Conservation (phyloP, 2,888 invertebrate genomes). For the Eulithis prunata region DNA sequence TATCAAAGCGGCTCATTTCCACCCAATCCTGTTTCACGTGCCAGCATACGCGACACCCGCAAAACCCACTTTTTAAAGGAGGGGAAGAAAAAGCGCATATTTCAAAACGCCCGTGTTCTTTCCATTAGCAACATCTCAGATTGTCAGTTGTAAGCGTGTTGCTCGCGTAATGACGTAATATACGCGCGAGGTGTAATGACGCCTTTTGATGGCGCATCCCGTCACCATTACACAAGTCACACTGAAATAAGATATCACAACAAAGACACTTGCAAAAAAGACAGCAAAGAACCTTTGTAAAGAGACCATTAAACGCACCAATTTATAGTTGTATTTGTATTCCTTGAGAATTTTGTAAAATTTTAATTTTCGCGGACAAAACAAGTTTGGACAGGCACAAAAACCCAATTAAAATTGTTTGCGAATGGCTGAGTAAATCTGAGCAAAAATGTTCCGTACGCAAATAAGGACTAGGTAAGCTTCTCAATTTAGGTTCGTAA, state of each 20-base stretch:
- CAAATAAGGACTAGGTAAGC: slow-evolving; percentile 78
- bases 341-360: slow-evolving; percentile 48
- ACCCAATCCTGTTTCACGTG: slow-evolving; percentile 68
- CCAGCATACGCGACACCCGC: slow-evolving; percentile 56
- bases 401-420: slow-evolving; percentile 82
- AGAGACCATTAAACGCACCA: slow-evolving; percentile 20
- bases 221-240: slow-evolving; percentile 72
- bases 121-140: slow-evolving; percentile 79
- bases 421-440: slow-evolving; percentile 75
- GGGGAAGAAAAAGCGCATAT: slow-evolving; percentile 68
- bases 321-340: slow-evolving; percentile 38
- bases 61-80: slow-evolving; percentile 62
- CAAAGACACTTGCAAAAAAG: slow-evolving; percentile 22
- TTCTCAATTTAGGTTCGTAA: slow-evolving; percentile 76
- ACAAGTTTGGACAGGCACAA: slow-evolving; percentile 72
- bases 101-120: slow-evolving; percentile 78
- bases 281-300: slow-evolving; percentile 8
- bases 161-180: slow-evolving; percentile 67
- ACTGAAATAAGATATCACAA: slow-evolving; percentile 64
- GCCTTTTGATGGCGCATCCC: slow-evolving; percentile 50
- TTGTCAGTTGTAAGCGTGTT: slow-evolving; percentile 70
- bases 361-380: slow-evolving; percentile 61
- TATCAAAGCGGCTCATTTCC: slow-evolving; percentile 75
- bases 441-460: slow-evolving; percentile 70
- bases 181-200: slow-evolving; percentile 63